Evolutionary conservation across 2,113 vertebrate species (phyloP).

Genomic region (Menidia beryllina): DNA sequence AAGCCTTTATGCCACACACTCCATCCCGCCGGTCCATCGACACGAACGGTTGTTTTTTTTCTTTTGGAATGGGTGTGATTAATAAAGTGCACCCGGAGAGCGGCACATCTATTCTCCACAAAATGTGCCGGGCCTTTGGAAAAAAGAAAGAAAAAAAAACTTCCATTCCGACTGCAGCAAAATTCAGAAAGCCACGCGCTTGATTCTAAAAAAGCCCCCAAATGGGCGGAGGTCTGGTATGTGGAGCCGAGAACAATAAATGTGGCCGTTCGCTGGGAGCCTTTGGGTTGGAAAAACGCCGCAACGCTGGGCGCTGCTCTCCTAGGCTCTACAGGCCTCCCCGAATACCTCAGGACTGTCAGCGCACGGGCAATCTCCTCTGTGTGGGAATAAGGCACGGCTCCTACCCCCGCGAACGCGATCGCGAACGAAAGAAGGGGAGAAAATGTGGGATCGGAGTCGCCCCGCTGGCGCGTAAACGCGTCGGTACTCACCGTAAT

Average conservation of each 20-base stretch:
- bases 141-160: background rate
- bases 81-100: background rate
- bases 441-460: background rate
- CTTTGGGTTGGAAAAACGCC: slow-evolving; percentile 37
- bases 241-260: slow-evolving; percentile 68
- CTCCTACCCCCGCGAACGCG: background rate
- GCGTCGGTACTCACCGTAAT: slow-evolving; percentile 71
- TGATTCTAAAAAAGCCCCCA: background rate
- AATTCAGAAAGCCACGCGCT: background rate
- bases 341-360: slow-evolving; percentile 57
- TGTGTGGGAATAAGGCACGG: slow-evolving; percentile 45
- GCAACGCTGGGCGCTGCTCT: slow-evolving; percentile 55
- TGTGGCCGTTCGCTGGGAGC: slow-evolving; percentile 33
- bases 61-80: background rate
- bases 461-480: background rate
- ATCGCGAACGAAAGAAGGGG: background rate
- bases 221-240: slow-evolving; percentile 45
- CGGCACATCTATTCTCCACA: slow-evolving; percentile 29
- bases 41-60: background rate
- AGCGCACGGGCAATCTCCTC: slow-evolving; percentile 56
- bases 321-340: slow-evolving; percentile 77
- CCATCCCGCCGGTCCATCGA: background rate
- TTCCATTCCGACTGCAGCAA: slow-evolving; percentile 48
- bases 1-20: background rate
- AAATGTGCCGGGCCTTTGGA: slow-evolving; percentile 40